Percentiles rank a stretch among this genome's conserved stretches.
phyloP scores from a whole-genome alignment of 2,113 vertebrate species.

The Solea senegalensis region DNA sequence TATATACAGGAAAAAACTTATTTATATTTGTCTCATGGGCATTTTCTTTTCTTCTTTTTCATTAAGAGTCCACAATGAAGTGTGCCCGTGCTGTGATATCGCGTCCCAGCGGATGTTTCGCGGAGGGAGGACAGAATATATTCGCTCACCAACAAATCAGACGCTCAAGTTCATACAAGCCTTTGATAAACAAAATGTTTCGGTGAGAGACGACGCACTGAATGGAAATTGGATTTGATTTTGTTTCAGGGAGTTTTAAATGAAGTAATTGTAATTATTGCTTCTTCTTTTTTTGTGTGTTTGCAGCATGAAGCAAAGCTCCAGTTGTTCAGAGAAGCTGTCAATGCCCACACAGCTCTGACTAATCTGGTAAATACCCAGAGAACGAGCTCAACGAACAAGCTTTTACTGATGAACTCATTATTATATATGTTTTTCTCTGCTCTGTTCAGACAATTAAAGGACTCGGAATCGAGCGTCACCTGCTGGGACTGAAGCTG shows the following conservation, averaged over 20 bases:
- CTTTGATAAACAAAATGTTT: slow-evolving; percentile 70
- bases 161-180: slow-evolving; percentile 78
- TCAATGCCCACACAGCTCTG: slow-evolving; percentile 76
- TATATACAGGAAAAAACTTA: neutral
- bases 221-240: neutral
- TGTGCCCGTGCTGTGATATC: slow-evolving; percentile 81
- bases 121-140: slow-evolving; percentile 82
- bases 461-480: slow-evolving; percentile 83
- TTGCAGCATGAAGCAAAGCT: slow-evolving; percentile 80
- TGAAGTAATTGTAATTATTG: neutral
- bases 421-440: neutral
- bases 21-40: neutral
- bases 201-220: slow-evolving; percentile 66
- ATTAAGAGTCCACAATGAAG: slow-evolving; percentile 81
- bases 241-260: neutral
- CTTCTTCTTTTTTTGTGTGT: slow-evolving; percentile 22
- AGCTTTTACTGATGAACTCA: neutral
- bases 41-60: neutral
- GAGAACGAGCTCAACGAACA: neutral
- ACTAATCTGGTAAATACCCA: slow-evolving; percentile 75
- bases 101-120: slow-evolving; percentile 83
- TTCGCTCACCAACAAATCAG: slow-evolving; percentile 84
- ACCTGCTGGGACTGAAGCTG: slow-evolving; percentile 86
- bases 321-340: slow-evolving; percentile 78
- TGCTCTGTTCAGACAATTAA: slow-evolving; percentile 73